Conservation (phyloP, 1,140 invertebrate genomes). For the Platyscapa corneri region DNA sequence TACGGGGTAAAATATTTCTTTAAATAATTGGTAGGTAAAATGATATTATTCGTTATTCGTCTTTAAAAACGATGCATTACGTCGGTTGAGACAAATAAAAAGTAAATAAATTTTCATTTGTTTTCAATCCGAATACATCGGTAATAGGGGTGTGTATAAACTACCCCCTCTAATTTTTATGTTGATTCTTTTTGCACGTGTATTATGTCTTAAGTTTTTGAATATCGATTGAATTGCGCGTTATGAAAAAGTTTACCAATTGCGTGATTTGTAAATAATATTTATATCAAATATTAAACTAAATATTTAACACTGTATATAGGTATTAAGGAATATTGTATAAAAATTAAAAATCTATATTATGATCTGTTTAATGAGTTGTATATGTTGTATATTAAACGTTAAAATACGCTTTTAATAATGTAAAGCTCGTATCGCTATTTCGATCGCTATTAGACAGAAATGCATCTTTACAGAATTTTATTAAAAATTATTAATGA, state of each 20-base stretch:
- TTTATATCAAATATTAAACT: neutral
- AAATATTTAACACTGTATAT: neutral
- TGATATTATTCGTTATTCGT: neutral
- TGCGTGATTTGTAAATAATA: neutral
- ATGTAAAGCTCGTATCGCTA: neutral
- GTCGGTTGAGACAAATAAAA: neutral
- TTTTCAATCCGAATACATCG: neutral
- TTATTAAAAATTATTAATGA: neutral
- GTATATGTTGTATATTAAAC: neutral
- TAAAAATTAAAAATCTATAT: neutral
- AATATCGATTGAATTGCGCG: neutral
- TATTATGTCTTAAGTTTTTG: neutral
- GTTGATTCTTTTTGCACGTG: neutral
- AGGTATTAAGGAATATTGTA: neutral
- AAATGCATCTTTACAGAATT: neutral
- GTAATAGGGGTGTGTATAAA: neutral
- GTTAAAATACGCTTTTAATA: neutral
- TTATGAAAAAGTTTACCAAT: too few relatives aligned
- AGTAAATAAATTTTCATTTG: neutral
- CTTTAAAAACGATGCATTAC: neutral
- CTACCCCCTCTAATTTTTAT: neutral
- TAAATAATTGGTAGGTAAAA: neutral
- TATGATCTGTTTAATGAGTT: neutral
- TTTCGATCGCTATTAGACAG: neutral
- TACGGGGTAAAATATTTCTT: neutral